Evolutionary conservation across 1,140 invertebrate species (phyloP), one percentile per base, ranked within the genome.

Genomic region (Apis laboriosa): DNA sequence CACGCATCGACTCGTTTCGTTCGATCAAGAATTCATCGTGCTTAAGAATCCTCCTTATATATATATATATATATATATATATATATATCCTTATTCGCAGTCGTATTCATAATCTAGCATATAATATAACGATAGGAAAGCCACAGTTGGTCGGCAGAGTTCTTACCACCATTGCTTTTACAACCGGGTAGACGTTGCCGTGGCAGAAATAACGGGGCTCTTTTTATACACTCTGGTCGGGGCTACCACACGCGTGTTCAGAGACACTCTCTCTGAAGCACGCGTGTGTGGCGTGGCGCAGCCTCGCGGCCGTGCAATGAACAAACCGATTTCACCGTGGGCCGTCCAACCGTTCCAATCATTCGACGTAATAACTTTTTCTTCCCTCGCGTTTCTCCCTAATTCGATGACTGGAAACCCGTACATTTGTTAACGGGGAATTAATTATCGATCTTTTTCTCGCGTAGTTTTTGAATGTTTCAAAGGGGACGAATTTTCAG

Each of bases 211-310:
- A 76, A 76, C 80, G 55, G 80, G 34, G 9, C 79, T 51, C 53
- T 81, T 81, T 81, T 60, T 76, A 28, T 72, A 51, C 34, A 43
- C 34, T 7, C 34, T 53, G 28, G 17, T 17, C 53, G 56, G 34
- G 34, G 17, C 19, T 81, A 81, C 80, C 80, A 81, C 80, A 81
- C 80, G 80, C 80, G 80, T 76, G 80, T 55, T 76, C 34, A n/a
- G 53, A 51, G 8, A 73, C 58, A 80, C 15, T 43, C 34, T 43
- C 55, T 56, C 17, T 56, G 8, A 17, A 63, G 60, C 24, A 28
- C 61, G 28, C 76, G 68, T 60, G 77, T 84, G 81, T 78, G 75
- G 81, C 15, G 72, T 24, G 61, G 77, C n/a, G 70, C 67, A 51
- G 56, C 55, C 58, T 61, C 24, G 70, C 53, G 53, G 76, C 64